Evolutionary conservation across 2,888 invertebrate species (phyloP), one percentile per base, ranked within the genome.

Genomic region (Eristalis arbustorum): DNA sequence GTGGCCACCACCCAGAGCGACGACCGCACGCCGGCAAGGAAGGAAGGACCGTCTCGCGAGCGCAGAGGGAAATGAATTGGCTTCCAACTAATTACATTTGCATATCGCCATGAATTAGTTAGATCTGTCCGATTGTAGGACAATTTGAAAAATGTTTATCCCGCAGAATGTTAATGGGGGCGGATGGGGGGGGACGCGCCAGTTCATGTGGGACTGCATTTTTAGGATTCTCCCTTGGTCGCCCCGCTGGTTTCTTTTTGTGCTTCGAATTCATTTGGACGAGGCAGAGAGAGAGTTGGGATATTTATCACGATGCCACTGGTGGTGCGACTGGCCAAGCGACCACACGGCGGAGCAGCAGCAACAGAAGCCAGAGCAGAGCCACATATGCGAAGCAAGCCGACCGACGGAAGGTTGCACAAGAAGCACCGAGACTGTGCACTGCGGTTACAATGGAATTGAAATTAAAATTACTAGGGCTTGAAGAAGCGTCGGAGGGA

Each of bases 21-120:
- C 49, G 67, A 76, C 76, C 25, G n/a, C n/a, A 25, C 25, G 25
- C 1, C 25, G 25, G 25, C 2, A 25, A 25, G 25, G 25, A 25
- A 25, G 25, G 76, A 22, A 57, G n/a, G 42, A 56, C 74, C 23
- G 13, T 37, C 37, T 13, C 37, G 37, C 34, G 71, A 40, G 62
- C 23, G 14, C 37, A n/a, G 61, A 62, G 78, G 87, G 67, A 87
- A 87, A 87, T 87, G 83, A 83, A 87, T 88, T 90, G 90, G 91
- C 89, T 90, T 91, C 90, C 90, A 91, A 91, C 91, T 91, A 91
- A 91, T 91, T 91, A 91, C 91, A 91, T 91, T 91, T 91, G 92
- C 91, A 91, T 91, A 91, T 91, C 91, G 90, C 89, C 90, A 90
- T 89, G 88, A 88, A 88, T 76, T 85, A 88, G 88, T 84, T 84